Conservation (phyloP, 2,888 invertebrate species). For the Aporophyla nigra region DNA sequence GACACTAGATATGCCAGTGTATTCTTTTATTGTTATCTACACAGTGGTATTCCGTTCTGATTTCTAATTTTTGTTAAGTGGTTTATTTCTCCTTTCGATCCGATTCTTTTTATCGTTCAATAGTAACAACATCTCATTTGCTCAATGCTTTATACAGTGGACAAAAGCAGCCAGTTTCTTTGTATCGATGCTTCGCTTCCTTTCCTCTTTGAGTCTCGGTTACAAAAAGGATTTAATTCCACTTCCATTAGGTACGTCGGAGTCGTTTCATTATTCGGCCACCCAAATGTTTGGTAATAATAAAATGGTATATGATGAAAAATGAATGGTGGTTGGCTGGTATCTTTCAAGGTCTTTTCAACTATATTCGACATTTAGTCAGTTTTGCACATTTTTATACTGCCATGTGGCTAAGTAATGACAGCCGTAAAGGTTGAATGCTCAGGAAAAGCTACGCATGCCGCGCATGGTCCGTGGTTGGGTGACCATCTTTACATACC, state of each 20-base stretch:
- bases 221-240: constrained; percentile 41
- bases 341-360: background rate
- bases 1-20: too few species aligned
- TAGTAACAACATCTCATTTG: constrained; percentile 16
- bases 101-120: background rate
- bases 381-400: too few species aligned
- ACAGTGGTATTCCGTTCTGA: background rate
- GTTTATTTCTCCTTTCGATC: constrained; percentile 4
- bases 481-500: too few species aligned
- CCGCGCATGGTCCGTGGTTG: too few species aligned
- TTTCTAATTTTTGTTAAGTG: background rate
- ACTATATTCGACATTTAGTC: background rate
- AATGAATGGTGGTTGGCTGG: background rate
- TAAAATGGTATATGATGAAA: background rate
- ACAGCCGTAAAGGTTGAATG: too few species aligned
- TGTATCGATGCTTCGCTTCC: constrained; percentile 28
- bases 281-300: background rate
- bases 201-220: constrained; percentile 30
- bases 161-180: constrained; percentile 37
- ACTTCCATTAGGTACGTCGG: constrained; percentile 31
- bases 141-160: constrained; percentile 27
- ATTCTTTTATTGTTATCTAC: too few species aligned
- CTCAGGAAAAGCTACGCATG: too few species aligned
- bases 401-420: too few species aligned
- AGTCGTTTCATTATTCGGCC: background rate